Evolutionary conservation across 2,797 vertebrate genomes (phyloP).

Genomic region (Forpus xanthops): DNA sequence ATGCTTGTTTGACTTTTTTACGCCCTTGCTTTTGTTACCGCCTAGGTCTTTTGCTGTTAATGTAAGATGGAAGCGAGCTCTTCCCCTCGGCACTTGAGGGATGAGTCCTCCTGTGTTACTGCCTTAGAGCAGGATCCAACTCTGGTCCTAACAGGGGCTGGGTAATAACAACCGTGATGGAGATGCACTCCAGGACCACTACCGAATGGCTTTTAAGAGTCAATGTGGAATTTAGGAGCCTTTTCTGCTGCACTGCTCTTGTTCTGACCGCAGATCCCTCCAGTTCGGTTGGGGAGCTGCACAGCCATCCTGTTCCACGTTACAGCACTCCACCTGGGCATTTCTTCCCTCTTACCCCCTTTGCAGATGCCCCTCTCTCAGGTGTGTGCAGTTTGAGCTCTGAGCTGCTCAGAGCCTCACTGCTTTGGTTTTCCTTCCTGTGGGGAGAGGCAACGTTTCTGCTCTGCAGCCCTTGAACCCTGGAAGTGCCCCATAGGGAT

Average conservation of each 20-base stretch:
- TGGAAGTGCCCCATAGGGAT: background rate
- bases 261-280: background rate
- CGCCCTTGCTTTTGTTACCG: background rate
- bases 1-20: background rate
- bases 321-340: background rate
- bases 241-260: background rate
- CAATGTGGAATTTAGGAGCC: background rate
- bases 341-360: background rate
- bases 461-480: background rate
- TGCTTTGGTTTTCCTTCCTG: background rate
- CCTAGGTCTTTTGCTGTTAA: background rate
- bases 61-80: background rate
- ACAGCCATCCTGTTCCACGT: rapidly evolving
- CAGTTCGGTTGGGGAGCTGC: background rate
- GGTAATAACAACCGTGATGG: rapidly evolving
- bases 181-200: background rate
- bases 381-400: background rate
- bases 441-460: background rate
- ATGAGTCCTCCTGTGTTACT: background rate
- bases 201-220: background rate
- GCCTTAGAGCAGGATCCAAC: background rate
- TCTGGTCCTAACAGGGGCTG: background rate
- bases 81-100: background rate
- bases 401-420: background rate
- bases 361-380: background rate